These are phyloP conservation scores for Bradynema listronoti DNA, from an alignment of 1,140 invertebrate genomes.

Conservation along the genomic window DNA sequence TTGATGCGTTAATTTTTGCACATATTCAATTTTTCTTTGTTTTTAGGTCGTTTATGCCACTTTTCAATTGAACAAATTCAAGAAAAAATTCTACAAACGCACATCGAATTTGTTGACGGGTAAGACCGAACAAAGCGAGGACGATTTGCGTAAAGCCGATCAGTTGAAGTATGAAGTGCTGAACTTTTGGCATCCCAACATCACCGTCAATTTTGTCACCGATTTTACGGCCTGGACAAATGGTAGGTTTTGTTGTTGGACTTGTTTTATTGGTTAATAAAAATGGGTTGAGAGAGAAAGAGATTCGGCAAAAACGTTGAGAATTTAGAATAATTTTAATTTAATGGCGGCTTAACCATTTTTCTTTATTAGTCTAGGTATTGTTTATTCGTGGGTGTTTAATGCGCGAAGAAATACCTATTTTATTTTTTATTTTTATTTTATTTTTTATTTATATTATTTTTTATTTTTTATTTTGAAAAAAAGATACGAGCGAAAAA, in stretches of 20 bases:
- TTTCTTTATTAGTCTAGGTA: no score
- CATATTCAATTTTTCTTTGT: constrained; percentile 13
- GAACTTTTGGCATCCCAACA: constrained; percentile 97
- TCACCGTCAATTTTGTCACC: constrained; percentile 86
- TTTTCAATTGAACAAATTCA: constrained; percentile 75
- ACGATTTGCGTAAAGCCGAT: constrained; percentile 65
- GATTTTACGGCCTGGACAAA: constrained; percentile 88
- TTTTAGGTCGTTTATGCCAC: constrained; percentile 20
- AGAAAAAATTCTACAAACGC: constrained; percentile 77
- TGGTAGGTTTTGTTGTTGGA: constrained; percentile 61
- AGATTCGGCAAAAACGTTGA: no score
- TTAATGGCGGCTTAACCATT: no score
- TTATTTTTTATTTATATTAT: background rate
- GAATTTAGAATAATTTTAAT: no score
- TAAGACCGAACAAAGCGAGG: constrained; percentile 52
- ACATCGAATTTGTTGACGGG: constrained; percentile 91
- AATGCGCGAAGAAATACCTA: no score
- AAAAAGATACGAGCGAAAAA: constrained; percentile 10
- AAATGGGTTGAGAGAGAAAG: no score
- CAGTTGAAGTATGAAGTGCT: constrained; percentile 79
- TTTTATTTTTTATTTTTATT: constrained; percentile 17
- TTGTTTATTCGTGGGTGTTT: no score
- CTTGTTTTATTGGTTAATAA: no score
- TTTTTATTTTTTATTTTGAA: constrained; percentile 22
- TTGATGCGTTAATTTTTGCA: no score